Conservation (phyloP, 2,797 vertebrate species). For the Aplochiton taeniatus region DNA sequence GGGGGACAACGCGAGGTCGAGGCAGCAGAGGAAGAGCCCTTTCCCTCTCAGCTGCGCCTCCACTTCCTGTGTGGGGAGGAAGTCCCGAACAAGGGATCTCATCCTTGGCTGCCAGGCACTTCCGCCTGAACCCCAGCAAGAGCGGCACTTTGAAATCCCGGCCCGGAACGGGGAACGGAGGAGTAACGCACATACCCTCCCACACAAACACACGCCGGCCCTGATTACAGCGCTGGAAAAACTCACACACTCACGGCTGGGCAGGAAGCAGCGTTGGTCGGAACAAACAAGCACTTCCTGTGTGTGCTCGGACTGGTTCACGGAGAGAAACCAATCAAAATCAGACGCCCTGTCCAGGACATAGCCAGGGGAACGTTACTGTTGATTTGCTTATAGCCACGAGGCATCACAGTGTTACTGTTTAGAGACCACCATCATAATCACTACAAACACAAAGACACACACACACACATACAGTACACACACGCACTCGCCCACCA, state of each 20-base stretch:
- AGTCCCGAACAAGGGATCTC: conserved; percentile 85
- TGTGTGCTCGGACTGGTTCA: conserved; percentile 60
- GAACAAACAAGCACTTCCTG: conserved; percentile 86
- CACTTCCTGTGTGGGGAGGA: conserved; percentile 88
- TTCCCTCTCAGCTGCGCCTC: conserved; percentile 84
- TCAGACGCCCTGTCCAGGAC: conserved; percentile 68
- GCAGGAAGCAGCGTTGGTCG: conserved; percentile 72
- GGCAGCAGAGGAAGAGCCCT: conserved; percentile 77
- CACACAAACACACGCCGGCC: conserved; percentile 57
- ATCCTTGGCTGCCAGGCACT: conserved; percentile 79
- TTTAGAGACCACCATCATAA: conserved; percentile 20
- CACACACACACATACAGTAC: not conserved
- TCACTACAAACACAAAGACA: not conserved
- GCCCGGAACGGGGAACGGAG: conserved; percentile 68
- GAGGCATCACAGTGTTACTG: conserved; percentile 81
- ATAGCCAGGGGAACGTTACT: conserved; percentile 77
- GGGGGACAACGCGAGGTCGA: conserved; percentile 10
- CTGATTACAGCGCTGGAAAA: conserved; percentile 80
- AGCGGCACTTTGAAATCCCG: conserved; percentile 77
- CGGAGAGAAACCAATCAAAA: conserved; percentile 78
- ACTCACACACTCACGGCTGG: conserved; percentile 19
- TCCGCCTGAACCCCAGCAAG: conserved; percentile 48
- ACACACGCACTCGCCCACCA: not conserved
- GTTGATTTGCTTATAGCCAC: conserved; percentile 84
- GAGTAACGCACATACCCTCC: conserved; percentile 37